Evolutionary conservation across 2,888 invertebrate genomes (phyloP).

Genomic region (Lottia scabra): DNA sequence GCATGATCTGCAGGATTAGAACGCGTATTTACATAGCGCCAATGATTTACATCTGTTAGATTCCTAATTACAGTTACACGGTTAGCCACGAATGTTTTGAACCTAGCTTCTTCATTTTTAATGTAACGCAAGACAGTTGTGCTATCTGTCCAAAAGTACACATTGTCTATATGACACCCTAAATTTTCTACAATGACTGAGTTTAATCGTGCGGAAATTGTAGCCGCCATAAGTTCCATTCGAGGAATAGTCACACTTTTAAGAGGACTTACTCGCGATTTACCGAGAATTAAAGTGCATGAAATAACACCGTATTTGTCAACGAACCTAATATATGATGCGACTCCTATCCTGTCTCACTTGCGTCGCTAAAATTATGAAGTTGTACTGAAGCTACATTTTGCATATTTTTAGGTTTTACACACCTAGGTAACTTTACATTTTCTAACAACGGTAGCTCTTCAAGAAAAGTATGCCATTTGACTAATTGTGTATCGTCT

Average conservation of each 20-base stretch:
- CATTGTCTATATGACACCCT: neutral
- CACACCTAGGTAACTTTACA: neutral
- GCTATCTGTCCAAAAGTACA: constrained; percentile 4
- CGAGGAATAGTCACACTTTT: constrained; percentile 10
- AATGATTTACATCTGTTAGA: neutral
- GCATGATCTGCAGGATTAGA: constrained; percentile 5
- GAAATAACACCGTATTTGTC: neutral
- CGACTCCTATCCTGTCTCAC: constrained; percentile 11
- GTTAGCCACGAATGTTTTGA: constrained; percentile 17
- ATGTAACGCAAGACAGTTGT: constrained; percentile 10
- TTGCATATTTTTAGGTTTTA: neutral
- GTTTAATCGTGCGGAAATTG: constrained; percentile 2
- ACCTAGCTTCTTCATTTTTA: constrained; percentile 12
- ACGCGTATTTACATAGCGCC: neutral
- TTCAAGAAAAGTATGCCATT: neutral
- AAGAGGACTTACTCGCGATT: constrained; percentile 12
- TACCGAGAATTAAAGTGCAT: neutral
- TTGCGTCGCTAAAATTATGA: constrained; percentile 12
- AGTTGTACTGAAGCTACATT: neutral
- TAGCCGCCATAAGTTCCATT: constrained; percentile 10
- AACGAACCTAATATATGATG: neutral
- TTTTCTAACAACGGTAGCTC: neutral
- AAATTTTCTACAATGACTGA: neutral
- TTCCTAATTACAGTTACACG: constrained; percentile 8
- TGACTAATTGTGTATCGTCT: neutral